A percentile compares a stretch with the other conserved stretches of the same genome.
Evolutionary conservation across 2,888 invertebrate genomes (phyloP).

Genomic region (Amphipoea oculea): DNA sequence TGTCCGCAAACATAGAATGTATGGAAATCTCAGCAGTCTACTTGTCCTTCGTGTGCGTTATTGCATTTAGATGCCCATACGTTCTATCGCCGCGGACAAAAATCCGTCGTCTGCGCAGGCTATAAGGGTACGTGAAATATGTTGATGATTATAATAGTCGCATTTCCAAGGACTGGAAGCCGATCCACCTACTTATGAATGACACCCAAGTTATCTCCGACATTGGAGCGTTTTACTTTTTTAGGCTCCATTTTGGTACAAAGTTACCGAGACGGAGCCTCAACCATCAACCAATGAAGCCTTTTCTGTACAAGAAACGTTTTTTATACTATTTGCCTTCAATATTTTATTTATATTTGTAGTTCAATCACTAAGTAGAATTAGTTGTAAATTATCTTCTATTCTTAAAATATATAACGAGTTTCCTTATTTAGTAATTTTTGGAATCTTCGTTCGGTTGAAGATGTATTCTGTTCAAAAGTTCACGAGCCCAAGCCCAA

Average conservation of each 20-base stretch:
- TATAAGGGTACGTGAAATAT: background rate
- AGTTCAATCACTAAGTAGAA: background rate
- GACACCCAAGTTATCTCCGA: background rate
- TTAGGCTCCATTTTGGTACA: conserved; percentile 1
- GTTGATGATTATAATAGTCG: background rate
- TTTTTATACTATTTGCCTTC: background rate
- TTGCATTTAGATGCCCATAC: too few relatives aligned
- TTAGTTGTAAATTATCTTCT: background rate
- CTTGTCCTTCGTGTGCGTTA: too few relatives aligned
- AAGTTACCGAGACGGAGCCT: too few relatives aligned
- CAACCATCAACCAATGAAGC: background rate
- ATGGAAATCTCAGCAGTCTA: too few relatives aligned
- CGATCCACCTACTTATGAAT: background rate
- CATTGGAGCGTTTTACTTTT: background rate
- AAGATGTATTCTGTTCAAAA: conserved; percentile 4
- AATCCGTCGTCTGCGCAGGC: too few relatives aligned
- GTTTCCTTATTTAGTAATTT: background rate
- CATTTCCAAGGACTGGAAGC: background rate
- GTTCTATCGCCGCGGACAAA: too few relatives aligned
- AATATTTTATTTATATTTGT: background rate
- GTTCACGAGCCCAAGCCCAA: background rate
- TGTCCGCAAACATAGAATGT: too few relatives aligned
- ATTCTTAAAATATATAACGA: background rate
- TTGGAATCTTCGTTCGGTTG: background rate
- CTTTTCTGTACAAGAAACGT: background rate